Conservation (phyloP, 2,113 vertebrate genomes). For the Hystrix brachyura region DNA sequence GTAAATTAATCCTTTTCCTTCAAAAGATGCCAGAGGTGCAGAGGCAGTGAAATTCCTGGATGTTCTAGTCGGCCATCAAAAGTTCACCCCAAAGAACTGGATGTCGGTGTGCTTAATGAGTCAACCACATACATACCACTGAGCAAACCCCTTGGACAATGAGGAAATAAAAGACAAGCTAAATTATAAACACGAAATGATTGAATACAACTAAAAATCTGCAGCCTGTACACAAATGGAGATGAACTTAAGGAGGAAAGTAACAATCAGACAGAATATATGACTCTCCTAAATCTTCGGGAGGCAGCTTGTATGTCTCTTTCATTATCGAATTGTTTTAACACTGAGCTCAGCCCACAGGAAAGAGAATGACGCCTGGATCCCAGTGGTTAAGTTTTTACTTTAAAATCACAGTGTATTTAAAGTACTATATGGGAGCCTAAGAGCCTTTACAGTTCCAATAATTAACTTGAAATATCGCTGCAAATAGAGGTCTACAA, state of each 20-base stretch:
- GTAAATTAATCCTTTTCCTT: slow-evolving; percentile 17
- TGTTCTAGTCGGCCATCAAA: not conserved
- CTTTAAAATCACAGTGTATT: slow-evolving; percentile 56
- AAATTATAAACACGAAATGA: slow-evolving; percentile 64
- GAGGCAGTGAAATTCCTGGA: not conserved
- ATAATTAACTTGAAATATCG: slow-evolving; percentile 70
- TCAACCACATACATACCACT: not conserved
- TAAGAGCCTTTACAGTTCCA: slow-evolving; percentile 66
- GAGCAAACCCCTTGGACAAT: slow-evolving; percentile 12
- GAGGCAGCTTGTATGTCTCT: slow-evolving; percentile 49
- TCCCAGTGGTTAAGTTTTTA: slow-evolving; percentile 53
- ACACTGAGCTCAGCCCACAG: not conserved
- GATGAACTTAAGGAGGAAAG: slow-evolving; percentile 57
- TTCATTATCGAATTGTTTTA: slow-evolving; percentile 56
- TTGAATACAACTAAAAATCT: slow-evolving; percentile 63
- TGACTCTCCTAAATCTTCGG: slow-evolving; percentile 46
- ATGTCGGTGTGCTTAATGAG: not conserved
- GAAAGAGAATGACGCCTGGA: slow-evolving; percentile 12
- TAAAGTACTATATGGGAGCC: slow-evolving; percentile 42
- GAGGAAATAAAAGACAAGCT: slow-evolving; percentile 11
- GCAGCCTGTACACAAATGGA: slow-evolving; percentile 62
- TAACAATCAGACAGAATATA: slow-evolving; percentile 59
- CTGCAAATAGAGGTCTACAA: slow-evolving; percentile 34
- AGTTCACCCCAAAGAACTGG: slow-evolving; percentile 38
- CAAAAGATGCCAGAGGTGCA: not conserved